Conservation (phyloP, 2,888 invertebrate genomes). For the Aradus depressus region DNA sequence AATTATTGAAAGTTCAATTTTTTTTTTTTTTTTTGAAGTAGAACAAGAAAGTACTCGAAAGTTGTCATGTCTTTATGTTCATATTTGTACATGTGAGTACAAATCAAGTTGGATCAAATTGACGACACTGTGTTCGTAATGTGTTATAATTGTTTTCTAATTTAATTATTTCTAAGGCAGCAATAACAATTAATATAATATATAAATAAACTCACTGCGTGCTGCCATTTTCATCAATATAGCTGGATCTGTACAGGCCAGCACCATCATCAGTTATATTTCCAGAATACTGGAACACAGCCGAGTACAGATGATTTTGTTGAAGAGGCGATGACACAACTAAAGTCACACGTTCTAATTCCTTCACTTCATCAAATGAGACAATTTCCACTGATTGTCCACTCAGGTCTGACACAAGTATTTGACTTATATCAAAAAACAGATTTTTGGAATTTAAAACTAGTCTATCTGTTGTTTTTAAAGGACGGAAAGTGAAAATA, state of each 20-base stretch:
- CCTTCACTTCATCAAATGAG: constrained; percentile 3
- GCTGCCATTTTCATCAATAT: constrained; percentile 7
- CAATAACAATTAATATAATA: neutral
- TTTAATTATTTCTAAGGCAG: neutral
- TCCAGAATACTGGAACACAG: constrained; percentile 16
- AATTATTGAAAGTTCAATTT: too few species aligned
- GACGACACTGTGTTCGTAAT: too few species aligned
- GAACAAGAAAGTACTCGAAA: too few species aligned
- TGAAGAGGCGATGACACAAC: neutral
- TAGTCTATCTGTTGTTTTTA: neutral
- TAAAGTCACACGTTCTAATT: constrained; percentile 8
- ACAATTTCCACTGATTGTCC: neutral
- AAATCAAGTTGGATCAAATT: too few species aligned
- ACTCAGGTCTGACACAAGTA: neutral
- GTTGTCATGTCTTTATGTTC: too few species aligned
- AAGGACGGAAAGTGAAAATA: constrained; percentile 15
- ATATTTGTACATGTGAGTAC: too few species aligned
- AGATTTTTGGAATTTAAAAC: constrained; percentile 16
- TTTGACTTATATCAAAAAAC: neutral
- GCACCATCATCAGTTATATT: constrained; percentile 18
- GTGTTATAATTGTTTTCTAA: neutral
- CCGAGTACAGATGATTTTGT: constrained; percentile 7
- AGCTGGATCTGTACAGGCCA: constrained; percentile 16
- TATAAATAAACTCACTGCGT: constrained; percentile 11
- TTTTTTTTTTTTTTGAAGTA: too few species aligned